Percentiles rank a stretch among this genome's conserved stretches.
Conservation (phyloP, 2,888 invertebrate species). For the Melieria picta region DNA sequence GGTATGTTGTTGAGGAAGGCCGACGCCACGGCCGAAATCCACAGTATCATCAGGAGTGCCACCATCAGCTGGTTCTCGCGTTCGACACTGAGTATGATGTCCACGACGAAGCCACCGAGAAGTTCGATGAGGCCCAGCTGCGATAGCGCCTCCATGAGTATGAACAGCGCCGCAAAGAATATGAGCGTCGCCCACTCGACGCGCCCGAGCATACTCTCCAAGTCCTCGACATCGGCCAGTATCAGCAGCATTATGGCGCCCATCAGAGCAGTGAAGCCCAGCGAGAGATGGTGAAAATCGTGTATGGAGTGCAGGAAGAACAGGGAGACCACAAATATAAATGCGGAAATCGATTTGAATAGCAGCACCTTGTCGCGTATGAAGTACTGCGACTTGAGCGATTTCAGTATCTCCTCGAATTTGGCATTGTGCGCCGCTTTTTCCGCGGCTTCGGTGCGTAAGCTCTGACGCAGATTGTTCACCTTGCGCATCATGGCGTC, state of each 20-base stretch:
- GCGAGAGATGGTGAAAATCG: conserved; percentile 73
- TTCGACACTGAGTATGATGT: conserved; percentile 72
- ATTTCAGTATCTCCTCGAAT: conserved; percentile 70
- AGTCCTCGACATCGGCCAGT: conserved; percentile 78
- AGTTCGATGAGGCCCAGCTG: conserved; percentile 81
- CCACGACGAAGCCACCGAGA: conserved; percentile 77
- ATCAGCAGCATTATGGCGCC: conserved; percentile 82
- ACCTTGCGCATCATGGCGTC: conserved; percentile 66
- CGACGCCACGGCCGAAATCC: conserved; percentile 83
- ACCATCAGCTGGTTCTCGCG: conserved; percentile 74
- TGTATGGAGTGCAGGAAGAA: conserved; percentile 86
- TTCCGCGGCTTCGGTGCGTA: background rate
- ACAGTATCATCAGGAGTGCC: conserved; percentile 81
- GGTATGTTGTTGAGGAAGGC: conserved; percentile 93
- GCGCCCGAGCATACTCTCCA: conserved; percentile 81
- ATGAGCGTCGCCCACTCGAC: conserved; percentile 92
- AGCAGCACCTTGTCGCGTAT: conserved; percentile 79
- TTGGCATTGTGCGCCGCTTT: conserved; percentile 66
- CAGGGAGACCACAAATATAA: conserved; percentile 77
- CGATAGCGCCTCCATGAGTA: conserved; percentile 89
- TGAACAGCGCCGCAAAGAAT: conserved; percentile 88
- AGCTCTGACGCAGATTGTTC: background rate
- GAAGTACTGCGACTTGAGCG: conserved; percentile 75
- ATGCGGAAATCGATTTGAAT: conserved; percentile 76
- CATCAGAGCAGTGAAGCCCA: conserved; percentile 87